Evolutionary conservation across 2,797 vertebrate species (phyloP), one percentile per base, ranked within the genome.

Genomic region (Sebastes goodei): DNA sequence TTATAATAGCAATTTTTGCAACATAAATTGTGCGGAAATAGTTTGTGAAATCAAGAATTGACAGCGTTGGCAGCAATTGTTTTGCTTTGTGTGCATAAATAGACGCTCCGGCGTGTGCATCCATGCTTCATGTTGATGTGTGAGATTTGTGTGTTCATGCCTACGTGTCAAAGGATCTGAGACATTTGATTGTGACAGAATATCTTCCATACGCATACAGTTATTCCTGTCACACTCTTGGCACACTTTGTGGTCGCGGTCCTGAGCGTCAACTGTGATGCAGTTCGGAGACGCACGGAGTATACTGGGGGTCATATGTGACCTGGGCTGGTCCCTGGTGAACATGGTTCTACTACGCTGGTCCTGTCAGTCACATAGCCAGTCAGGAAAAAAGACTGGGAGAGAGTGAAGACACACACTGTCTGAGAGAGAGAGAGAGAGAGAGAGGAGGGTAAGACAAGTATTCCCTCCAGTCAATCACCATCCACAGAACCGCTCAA

Each of bases 321-420:
- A 92, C 88, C 83, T 76, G 74, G 82, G 74, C 87, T 71, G 76
- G 72, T 93, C 93, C 91, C 91, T 83, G 87, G 90, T 86, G 92
- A 88, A 89, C 88, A 88, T 20, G 90, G 92, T 94, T 95, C 90
- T 93, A 92, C 94, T 93, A 93, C 91, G 81, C 78, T 86, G 90
- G 81, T 88, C 85, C 88, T 86, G 94, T 95, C 95, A 93, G 84
- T 95, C 90, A 89, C 57, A 67, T 52, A 72, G 76, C 76, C 77
- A 86, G 83, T 79, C 85, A 81, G 88, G 33, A 38, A 25, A 61
- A 33, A 83, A 57, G 70, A 32, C 67, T 56, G 76, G 77, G 71
- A 64, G 82, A 38, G 75, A 80, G 81, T 77, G 84, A 71, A 75
- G 74, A 89, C 71, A 57, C 84, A 74, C 74, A 38, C 11, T 5